phyloP scores from a whole-genome alignment of 37 sponge, comb jelly and placozoan genomes.

The Agelas oroides region DNA sequence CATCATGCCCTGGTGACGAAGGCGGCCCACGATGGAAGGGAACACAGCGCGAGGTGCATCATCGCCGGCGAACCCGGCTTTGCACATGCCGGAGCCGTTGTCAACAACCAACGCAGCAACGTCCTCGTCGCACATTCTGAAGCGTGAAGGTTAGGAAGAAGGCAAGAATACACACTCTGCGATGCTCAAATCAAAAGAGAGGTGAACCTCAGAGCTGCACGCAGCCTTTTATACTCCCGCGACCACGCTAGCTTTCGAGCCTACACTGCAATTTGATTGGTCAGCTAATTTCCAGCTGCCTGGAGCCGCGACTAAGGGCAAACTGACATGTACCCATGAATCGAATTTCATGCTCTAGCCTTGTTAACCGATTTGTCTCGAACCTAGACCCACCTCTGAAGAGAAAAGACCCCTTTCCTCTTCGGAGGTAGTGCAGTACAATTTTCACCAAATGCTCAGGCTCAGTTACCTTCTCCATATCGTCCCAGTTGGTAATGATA shows the following conservation, averaged over 20 bases:
- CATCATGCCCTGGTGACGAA: slow-evolving; percentile 99
- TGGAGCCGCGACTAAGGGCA: neutral
- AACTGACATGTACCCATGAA: no score
- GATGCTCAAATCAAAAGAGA: neutral
- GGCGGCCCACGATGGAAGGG: slow-evolving; percentile 99
- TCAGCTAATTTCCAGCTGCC: slow-evolving; percentile 9
- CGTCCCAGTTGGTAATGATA: slow-evolving; percentile 99
- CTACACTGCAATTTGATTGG: slow-evolving; percentile 32
- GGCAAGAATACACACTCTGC: neutral
- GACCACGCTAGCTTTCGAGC: neutral
- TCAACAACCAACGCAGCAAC: slow-evolving; percentile 99
- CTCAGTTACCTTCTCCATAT: slow-evolving; percentile 98
- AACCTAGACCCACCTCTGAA: no score
- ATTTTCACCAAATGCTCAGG: neutral
- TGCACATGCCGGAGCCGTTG: slow-evolving; percentile 99
- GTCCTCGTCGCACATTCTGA: slow-evolving; percentile 85
- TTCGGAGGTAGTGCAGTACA: neutral
- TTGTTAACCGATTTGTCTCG: no score
- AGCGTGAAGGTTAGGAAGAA: neutral
- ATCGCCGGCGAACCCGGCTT: slow-evolving; percentile 99
- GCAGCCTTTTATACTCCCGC: slow-evolving; percentile 24
- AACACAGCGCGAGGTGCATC: slow-evolving; percentile 99
- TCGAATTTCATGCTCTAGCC: no score
- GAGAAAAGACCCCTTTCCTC: no score
- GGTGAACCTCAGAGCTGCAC: neutral